Evolutionary conservation across 2,113 vertebrate species (phyloP).

Genomic region (Parus major): DNA sequence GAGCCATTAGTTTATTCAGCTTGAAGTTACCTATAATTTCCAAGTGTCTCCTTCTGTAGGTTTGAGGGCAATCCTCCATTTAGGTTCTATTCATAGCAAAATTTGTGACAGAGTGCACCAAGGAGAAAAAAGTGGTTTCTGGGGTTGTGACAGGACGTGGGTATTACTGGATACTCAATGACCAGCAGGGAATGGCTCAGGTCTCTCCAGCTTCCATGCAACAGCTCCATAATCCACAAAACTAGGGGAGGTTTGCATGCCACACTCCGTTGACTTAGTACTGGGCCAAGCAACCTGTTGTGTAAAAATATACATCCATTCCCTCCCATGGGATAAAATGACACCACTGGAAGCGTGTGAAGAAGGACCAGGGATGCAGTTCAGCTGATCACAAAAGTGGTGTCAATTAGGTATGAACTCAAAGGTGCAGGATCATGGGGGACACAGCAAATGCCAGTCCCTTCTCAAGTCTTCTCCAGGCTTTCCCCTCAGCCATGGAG

Average conservation of each 20-base stretch:
- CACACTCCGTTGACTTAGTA: neutral
- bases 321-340: neutral
- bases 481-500: neutral
- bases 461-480: neutral
- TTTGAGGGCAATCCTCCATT: neutral
- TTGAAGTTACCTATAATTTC: neutral
- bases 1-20: neutral
- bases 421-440: neutral
- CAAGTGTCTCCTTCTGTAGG: neutral
- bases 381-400: neutral
- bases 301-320: neutral
- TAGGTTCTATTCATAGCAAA: neutral
- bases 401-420: neutral
- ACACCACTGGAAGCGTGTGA: neutral
- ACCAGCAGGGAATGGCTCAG: neutral
- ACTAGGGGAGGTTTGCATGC: neutral
- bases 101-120: neutral
- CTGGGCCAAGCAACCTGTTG: neutral
- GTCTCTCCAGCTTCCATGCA: neutral
- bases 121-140: neutral
- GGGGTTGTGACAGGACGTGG: neutral
- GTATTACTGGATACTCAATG: neutral
- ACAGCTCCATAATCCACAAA: neutral
- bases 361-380: neutral
- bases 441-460: neutral